A percentile compares a stretch with the other conserved stretches of the same genome.
phyloP scores from a whole-genome alignment of 2,113 vertebrate species.

The Alaudala cheleensis region DNA sequence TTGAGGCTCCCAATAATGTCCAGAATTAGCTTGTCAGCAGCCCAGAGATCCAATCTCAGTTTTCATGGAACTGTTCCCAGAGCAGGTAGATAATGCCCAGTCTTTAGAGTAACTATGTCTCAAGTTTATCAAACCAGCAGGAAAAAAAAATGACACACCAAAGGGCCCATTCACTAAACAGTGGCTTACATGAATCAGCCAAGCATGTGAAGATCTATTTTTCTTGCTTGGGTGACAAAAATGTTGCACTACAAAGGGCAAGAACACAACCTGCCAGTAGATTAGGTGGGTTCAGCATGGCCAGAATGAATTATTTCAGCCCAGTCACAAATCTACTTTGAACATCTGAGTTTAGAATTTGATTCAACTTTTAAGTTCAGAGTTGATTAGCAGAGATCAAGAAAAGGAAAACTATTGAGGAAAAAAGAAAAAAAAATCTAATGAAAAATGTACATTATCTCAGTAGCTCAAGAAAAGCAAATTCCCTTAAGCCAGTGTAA shows the following conservation, averaged over 20 bases:
- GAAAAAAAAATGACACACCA: background rate
- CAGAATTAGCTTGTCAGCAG: conserved; percentile 68
- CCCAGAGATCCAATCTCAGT: conserved; percentile 53
- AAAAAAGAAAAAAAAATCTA: background rate
- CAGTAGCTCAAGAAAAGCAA: background rate
- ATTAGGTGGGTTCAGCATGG: background rate
- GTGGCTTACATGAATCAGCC: too few species aligned
- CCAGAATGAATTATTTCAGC: conserved; percentile 29
- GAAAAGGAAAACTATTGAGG: background rate
- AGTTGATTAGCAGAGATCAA: background rate
- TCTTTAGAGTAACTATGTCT: conserved; percentile 67
- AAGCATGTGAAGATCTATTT: conserved; percentile 31
- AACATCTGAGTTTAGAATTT: conserved; percentile 5
- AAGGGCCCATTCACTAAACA: too few species aligned
- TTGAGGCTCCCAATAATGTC: conserved; percentile 43
- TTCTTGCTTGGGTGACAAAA: conserved; percentile 58
- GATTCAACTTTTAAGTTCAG: conserved; percentile 17
- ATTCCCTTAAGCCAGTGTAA: background rate
- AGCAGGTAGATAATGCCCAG: conserved; percentile 52
- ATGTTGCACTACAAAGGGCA: conserved; percentile 39
- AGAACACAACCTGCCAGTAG: background rate
- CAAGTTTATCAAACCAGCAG: conserved; percentile 56
- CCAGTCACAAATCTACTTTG: conserved; percentile 15
- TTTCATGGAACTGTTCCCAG: conserved; percentile 63
- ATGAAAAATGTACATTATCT: background rate